A percentile compares a stretch with the other conserved stretches of the same genome.
These are phyloP conservation scores for Mus caroli DNA, from an alignment of 2,797 vertebrate genomes.

Conservation along the genomic window DNA sequence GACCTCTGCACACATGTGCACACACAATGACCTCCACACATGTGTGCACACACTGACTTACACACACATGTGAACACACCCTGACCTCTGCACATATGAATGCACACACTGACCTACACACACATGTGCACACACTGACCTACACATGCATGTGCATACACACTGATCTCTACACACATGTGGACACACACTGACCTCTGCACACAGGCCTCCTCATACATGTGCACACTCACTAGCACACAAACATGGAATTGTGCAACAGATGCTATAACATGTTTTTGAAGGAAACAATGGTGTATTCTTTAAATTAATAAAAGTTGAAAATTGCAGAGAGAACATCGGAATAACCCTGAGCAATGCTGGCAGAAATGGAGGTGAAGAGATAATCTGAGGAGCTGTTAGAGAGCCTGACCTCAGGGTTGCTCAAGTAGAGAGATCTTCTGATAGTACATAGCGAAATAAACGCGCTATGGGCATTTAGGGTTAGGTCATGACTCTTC, in stretches of 20 bases:
- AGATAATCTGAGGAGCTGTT: background rate
- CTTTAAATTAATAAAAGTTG: background rate
- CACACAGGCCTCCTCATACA: background rate
- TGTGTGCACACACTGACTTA: background rate
- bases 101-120: no score
- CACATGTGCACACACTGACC: no score
- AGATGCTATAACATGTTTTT: background rate
- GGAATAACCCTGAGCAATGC: background rate
- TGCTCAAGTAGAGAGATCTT: background rate
- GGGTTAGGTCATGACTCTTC: background rate
- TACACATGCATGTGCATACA: background rate
- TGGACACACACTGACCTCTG: no score
- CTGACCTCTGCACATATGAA: background rate
- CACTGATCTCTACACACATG: background rate
- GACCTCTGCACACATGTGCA: no score
- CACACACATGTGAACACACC: background rate
- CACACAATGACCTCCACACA: background rate
- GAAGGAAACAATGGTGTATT: background rate
- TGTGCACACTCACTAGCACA: background rate
- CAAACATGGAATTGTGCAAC: background rate
- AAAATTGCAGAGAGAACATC: background rate
- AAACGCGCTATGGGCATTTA: slow-evolving; percentile 8
- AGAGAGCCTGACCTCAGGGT: background rate
- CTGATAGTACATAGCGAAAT: slow-evolving; percentile 17
- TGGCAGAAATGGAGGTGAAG: background rate